These are phyloP conservation scores for Gorsachius goisagi DNA, from an alignment of 2,113 vertebrate genomes.

Conservation along the genomic window DNA sequence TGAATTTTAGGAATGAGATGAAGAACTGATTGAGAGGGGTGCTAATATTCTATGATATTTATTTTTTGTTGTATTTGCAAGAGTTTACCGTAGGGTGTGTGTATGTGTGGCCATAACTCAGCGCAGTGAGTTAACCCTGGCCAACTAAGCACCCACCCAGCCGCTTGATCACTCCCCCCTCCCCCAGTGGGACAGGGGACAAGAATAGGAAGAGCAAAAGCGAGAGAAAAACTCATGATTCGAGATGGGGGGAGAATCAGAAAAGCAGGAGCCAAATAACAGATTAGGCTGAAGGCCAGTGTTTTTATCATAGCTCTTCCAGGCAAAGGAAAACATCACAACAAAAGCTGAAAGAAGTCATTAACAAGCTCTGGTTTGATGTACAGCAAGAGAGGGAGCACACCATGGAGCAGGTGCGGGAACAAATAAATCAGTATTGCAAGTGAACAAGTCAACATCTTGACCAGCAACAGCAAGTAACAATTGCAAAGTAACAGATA, in stretches of 20 bases:
- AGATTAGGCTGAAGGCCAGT: neutral
- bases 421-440: no score
- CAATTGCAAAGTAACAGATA: no score
- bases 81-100: neutral
- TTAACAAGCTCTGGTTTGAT: neutral
- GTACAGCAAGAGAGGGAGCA: no score
- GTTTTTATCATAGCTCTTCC: neutral
- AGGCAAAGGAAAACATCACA: neutral
- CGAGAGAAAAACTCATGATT: no score
- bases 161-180: no score
- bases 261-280: neutral
- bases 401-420: no score
- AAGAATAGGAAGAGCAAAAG: no score
- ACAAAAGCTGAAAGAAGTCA: neutral
- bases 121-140: neutral
- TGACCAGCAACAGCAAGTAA: no score
- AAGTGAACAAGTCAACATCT: no score
- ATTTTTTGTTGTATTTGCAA: neutral
- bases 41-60: neutral
- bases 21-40: neutral
- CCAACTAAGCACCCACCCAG: no score
- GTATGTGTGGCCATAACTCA: neutral
- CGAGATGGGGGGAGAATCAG: no score
- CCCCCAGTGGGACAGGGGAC: no score
- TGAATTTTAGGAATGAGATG: neutral